A percentile compares a stretch with the other conserved stretches of the same genome.
These are phyloP conservation scores for Andrena trimmerana DNA, from an alignment of 2,888 invertebrate genomes.

Conservation along the genomic window DNA sequence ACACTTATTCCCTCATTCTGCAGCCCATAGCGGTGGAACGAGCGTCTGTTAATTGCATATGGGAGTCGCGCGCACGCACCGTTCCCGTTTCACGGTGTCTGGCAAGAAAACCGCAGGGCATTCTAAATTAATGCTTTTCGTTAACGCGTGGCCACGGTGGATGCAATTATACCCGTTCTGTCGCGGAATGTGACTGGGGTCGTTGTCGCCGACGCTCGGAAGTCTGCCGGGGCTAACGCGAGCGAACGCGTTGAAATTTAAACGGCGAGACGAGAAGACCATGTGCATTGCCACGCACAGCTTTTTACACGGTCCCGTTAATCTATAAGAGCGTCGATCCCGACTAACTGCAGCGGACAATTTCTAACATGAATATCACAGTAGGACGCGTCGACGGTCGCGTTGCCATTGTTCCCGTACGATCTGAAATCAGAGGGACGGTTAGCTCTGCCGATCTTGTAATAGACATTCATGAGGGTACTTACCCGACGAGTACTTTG, in stretches of 20 bases:
- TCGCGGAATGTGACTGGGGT: slow-evolving; percentile 63
- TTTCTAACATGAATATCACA: slow-evolving; percentile 78
- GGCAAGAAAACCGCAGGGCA: slow-evolving; percentile 71
- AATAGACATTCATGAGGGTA: slow-evolving; percentile 45
- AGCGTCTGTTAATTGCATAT: slow-evolving; percentile 72
- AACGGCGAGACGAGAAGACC: too few relatives aligned
- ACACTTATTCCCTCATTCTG: slow-evolving; percentile 64
- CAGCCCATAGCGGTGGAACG: slow-evolving; percentile 56
- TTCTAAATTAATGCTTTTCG: slow-evolving; percentile 78
- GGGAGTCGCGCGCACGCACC: slow-evolving; percentile 60
- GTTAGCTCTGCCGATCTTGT: not conserved
- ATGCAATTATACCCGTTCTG: slow-evolving; percentile 70
- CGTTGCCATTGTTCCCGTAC: slow-evolving; percentile 73
- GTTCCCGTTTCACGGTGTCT: slow-evolving; percentile 20
- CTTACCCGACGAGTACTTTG: slow-evolving; percentile 73
- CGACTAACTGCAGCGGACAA: slow-evolving; percentile 81
- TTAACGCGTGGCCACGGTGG: slow-evolving; percentile 68
- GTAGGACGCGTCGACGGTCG: slow-evolving; percentile 68
- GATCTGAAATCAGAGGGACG: slow-evolving; percentile 75
- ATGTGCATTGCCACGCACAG: not conserved
- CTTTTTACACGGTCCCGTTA: not conserved
- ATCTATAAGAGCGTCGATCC: slow-evolving; percentile 74
- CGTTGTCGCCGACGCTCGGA: slow-evolving; percentile 5
- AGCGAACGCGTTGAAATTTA: not conserved
- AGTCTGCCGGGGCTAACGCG: not conserved